Percentiles rank a stretch among this genome's conserved stretches.
Conservation (phyloP, 2,113 vertebrate genomes). For the Ammospiza caudacuta region DNA sequence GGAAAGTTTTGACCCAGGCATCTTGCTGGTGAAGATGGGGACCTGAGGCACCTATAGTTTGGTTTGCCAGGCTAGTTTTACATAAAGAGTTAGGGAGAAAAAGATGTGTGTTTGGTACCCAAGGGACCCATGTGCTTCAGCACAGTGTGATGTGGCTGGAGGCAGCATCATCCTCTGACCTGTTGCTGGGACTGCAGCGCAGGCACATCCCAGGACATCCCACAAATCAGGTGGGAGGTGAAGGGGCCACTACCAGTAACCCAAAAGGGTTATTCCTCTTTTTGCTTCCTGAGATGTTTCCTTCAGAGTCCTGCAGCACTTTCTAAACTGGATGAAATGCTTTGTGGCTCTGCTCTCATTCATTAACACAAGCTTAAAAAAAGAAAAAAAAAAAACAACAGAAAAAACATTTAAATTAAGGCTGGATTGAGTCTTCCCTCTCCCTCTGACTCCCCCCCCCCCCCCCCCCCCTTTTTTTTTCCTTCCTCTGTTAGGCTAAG, state of each 20-base stretch:
- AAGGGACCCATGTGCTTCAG: fast-evolving
- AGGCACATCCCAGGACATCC: background rate
- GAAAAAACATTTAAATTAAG: background rate
- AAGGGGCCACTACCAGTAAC: background rate
- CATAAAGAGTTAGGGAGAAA: background rate
- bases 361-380: background rate
- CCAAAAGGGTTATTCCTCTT: background rate
- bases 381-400: background rate
- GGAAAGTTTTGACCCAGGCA: background rate
- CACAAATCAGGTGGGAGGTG: fast-evolving
- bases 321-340: background rate
- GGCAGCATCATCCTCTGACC: background rate
- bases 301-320: background rate
- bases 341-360: background rate
- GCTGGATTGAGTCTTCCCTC: background rate
- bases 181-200: background rate
- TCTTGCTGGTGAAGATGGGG: background rate
- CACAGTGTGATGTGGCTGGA: background rate
- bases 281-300: background rate
- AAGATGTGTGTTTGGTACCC: background rate
- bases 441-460: fast-evolving
- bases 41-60: background rate
- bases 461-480: fast-evolving
- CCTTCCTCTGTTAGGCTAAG: background rate
- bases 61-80: background rate